Evolutionary conservation across 2,888 invertebrate genomes (phyloP).

Genomic region (Drosophila falleni): DNA sequence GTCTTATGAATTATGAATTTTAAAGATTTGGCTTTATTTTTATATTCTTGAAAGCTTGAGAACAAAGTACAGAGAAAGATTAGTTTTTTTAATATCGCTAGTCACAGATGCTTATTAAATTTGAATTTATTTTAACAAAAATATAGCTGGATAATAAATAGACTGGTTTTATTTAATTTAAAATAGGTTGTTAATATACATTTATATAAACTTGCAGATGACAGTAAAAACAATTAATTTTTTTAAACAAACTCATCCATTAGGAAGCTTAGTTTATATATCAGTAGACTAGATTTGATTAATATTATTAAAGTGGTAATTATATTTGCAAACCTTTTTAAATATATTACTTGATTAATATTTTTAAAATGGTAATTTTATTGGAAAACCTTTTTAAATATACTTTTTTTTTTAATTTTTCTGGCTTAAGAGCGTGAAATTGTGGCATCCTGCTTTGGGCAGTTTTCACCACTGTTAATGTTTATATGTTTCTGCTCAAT

Average conservation of each 20-base stretch:
- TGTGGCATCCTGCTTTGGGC: neutral
- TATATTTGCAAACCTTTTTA: neutral
- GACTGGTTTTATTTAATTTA: neutral
- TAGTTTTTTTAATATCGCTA: neutral
- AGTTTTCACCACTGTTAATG: neutral
- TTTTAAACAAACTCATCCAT: too few species aligned
- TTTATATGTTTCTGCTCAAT: conserved; percentile 2
- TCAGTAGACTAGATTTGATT: neutral
- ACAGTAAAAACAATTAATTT: neutral
- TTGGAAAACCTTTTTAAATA: neutral
- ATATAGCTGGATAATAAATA: neutral
- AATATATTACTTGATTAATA: neutral
- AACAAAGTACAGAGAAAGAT: neutral
- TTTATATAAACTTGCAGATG: neutral
- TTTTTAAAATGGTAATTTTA: neutral
- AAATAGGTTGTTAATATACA: neutral
- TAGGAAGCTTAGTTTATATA: neutral
- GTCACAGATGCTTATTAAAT: too few species aligned
- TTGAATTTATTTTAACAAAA: too few species aligned
- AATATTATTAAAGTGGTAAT: neutral
- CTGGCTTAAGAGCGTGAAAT: neutral
- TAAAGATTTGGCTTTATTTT: neutral
- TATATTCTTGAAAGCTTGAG: neutral
- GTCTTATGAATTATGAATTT: neutral
- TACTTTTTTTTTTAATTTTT: neutral